Percentiles rank a stretch among this genome's conserved stretches.
These are phyloP conservation scores for Amphimallon solstitiale DNA, from an alignment of 2,888 invertebrate species.

Conservation along the genomic window DNA sequence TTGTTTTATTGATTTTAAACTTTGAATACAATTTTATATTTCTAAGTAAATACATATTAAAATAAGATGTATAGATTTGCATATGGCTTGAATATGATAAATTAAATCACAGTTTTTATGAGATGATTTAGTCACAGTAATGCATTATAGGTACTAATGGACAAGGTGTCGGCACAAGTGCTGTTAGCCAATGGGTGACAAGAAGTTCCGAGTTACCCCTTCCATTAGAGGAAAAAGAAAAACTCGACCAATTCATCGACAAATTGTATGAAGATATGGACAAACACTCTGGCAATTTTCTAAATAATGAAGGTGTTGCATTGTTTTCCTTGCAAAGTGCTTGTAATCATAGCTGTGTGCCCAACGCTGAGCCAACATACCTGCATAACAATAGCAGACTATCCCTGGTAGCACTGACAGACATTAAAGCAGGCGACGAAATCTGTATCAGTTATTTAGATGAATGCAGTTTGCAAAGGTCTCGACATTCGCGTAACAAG, in stretches of 20 bases:
- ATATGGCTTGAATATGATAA: too few relatives aligned
- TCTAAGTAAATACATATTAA: too few relatives aligned
- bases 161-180: slow-evolving; percentile 93
- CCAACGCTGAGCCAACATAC: slow-evolving; percentile 88
- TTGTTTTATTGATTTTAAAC: too few relatives aligned
- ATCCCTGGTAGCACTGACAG: slow-evolving; percentile 75
- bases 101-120: too few relatives aligned
- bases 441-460: slow-evolving; percentile 92
- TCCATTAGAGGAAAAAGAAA: slow-evolving; percentile 72
- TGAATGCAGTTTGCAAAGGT: slow-evolving; percentile 81
- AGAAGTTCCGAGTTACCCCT: slow-evolving; percentile 76
- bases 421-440: slow-evolving; percentile 85
- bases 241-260: slow-evolving; percentile 79
- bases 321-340: slow-evolving; percentile 87
- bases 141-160: slow-evolving; percentile 89
- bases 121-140: too few relatives aligned
- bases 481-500: slow-evolving; percentile 89
- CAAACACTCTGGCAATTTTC: slow-evolving; percentile 79
- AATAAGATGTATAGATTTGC: too few relatives aligned
- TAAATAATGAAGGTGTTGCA: slow-evolving; percentile 93
- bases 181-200: slow-evolving; percentile 87
- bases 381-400: slow-evolving; percentile 83
- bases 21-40: too few relatives aligned
- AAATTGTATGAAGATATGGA: slow-evolving; percentile 85
- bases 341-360: slow-evolving; percentile 91